These are phyloP conservation scores for Porites lutea DNA, from an alignment of 64 coral and sea anemone genomes.

Conservation along the genomic window DNA sequence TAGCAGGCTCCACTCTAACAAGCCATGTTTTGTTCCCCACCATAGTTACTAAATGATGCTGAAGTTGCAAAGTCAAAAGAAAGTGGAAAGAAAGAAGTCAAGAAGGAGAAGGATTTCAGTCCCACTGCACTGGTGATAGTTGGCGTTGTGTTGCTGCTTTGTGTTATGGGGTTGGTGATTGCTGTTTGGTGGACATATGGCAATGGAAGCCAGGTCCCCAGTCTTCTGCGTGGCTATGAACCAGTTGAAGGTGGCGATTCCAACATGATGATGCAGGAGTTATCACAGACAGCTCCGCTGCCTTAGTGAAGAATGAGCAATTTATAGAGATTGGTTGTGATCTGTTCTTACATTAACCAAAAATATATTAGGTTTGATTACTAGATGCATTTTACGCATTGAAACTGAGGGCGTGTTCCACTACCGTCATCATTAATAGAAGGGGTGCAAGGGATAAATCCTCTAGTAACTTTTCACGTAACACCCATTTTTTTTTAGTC, in stretches of 20 bases:
- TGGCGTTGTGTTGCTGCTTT: background rate
- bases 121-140: background rate
- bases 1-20: background rate
- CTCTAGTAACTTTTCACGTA: no score
- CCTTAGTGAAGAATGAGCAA: background rate
- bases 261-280: background rate
- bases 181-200: slow-evolving; percentile 29
- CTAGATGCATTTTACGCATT: no score
- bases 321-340: no score
- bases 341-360: no score
- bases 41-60: slow-evolving; percentile 26
- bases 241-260: background rate
- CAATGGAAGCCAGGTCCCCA: background rate
- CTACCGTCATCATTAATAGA: no score
- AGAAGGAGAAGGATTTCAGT: background rate
- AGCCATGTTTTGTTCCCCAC: background rate
- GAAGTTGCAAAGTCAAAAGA: background rate
- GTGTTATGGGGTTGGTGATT: background rate
- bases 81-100: background rate
- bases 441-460: no score
- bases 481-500: no score
- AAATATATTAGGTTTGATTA: no score
- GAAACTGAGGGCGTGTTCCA: no score
- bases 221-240: slow-evolving; percentile 25
- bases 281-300: background rate